phyloP scores from a whole-genome alignment of 2,797 vertebrate genomes.

The Cygnus olor region DNA sequence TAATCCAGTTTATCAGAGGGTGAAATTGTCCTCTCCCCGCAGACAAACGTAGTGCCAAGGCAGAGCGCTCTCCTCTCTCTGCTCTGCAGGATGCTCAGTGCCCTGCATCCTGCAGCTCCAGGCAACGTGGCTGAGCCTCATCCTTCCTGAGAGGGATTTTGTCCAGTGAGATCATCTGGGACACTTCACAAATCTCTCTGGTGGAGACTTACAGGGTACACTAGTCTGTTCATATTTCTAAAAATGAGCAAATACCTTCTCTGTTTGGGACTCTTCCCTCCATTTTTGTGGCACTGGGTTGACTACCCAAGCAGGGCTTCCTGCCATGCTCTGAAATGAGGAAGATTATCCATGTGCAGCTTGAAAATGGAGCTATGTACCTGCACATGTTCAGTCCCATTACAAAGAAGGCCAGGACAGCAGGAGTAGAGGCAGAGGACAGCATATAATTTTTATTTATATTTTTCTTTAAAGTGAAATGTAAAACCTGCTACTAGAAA shows the following conservation, averaged over 20 bases:
- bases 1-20: background rate
- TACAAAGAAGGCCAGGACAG: constrained; percentile 22
- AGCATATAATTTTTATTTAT: background rate
- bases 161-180: background rate
- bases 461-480: constrained; percentile 11
- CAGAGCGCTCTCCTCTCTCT: accelerated
- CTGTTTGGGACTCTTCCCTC: background rate
- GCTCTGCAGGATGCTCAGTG: accelerated
- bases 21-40: background rate
- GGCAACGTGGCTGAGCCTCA: background rate
- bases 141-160: background rate
- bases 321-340: background rate
- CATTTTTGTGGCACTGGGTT: background rate
- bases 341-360: background rate
- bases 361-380: background rate
- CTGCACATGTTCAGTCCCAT: constrained; percentile 3
- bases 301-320: background rate
- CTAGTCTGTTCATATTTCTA: background rate
- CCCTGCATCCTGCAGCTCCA: accelerated
- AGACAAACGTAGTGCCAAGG: accelerated
- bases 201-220: background rate
- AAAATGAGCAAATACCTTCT: background rate
- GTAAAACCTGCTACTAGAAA: background rate
- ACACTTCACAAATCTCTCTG: background rate
- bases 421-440: background rate